Evolutionary conservation across 2,113 vertebrate genomes (phyloP).

Genomic region (Otus sunia): DNA sequence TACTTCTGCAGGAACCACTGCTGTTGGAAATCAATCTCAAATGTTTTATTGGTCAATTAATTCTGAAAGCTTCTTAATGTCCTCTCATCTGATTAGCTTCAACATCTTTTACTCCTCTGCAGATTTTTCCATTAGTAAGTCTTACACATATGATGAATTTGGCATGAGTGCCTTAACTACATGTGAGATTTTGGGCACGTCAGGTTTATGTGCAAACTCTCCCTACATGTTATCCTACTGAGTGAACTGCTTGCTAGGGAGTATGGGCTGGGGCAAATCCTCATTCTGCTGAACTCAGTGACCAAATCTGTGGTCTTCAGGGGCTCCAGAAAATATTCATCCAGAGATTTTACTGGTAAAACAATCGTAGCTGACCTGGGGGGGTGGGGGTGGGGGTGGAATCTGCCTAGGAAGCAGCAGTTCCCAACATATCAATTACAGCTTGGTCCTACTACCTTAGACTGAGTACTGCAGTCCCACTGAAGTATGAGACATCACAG

Average conservation of each 20-base stretch:
- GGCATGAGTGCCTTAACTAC: neutral
- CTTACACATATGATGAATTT: neutral
- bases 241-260: neutral
- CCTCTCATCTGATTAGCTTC: neutral
- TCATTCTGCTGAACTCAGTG: neutral
- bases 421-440: fast-evolving
- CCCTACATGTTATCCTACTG: fast-evolving
- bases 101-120: neutral
- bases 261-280: neutral
- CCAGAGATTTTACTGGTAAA: neutral
- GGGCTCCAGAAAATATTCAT: neutral
- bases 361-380: fast-evolving
- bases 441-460: neutral
- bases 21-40: neutral
- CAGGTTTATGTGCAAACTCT: neutral
- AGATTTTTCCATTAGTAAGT: neutral
- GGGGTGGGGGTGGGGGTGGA: too few relatives aligned
- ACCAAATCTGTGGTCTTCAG: neutral
- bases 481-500: neutral
- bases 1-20: neutral
- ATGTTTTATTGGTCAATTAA: neutral
- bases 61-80: neutral
- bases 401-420: neutral
- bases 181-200: fast-evolving
- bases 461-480: fast-evolving